phyloP scores from a whole-genome alignment of 2,888 invertebrate species.

The Tuberolachnus salignus region DNA sequence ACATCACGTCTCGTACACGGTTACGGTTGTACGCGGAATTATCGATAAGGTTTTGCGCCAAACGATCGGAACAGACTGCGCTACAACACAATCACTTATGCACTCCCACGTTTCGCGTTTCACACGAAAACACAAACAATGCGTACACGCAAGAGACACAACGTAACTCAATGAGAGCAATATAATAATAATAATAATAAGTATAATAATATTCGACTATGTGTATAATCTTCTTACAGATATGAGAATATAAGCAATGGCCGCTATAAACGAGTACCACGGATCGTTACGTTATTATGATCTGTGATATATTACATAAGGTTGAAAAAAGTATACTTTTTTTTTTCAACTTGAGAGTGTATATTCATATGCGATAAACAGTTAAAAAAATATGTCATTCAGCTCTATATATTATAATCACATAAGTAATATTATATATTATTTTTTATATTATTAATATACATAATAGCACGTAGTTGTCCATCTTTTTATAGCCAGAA shows the following conservation, averaged over 20 bases:
- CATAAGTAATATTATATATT: conserved; percentile 37
- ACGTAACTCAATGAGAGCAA: too few species aligned
- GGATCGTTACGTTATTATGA: too few species aligned
- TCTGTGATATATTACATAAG: background rate
- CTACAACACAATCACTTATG: too few species aligned
- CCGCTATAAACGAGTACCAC: too few species aligned
- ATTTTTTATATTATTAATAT: background rate
- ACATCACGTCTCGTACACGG: background rate
- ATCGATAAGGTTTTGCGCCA: too few species aligned
- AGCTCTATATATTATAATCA: conserved; percentile 25
- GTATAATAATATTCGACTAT: too few species aligned
- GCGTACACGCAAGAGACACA: too few species aligned
- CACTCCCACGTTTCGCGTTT: too few species aligned
- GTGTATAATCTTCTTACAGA: too few species aligned
- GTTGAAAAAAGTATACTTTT: background rate
- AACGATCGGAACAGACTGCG: background rate
- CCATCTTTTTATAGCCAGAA: background rate
- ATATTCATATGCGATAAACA: conserved; percentile 51
- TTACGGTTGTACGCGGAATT: too few species aligned
- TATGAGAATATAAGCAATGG: too few species aligned
- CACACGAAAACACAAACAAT: too few species aligned
- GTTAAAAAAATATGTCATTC: conserved; percentile 36
- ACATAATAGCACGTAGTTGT: conserved; percentile 28
- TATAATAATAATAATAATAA: background rate
- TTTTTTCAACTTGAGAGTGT: conserved; percentile 34